Conservation (phyloP, 2,888 invertebrate species). For the Drosophila colorata region DNA sequence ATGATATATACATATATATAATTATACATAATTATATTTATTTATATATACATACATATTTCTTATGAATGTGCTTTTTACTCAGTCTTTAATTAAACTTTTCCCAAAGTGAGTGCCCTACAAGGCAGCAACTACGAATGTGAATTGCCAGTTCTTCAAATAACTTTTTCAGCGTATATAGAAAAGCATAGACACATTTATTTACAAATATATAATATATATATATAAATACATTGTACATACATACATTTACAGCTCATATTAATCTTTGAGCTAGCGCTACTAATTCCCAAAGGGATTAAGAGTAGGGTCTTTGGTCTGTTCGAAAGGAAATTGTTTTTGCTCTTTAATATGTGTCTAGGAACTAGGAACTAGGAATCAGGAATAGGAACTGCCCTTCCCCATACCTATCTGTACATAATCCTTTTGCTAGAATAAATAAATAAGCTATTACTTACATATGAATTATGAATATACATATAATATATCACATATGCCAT, state of each 20-base stretch:
- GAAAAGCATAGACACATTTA: too few relatives aligned
- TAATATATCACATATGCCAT: neutral
- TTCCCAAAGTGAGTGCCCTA: too few relatives aligned
- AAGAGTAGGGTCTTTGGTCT: too few relatives aligned
- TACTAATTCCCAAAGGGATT: slow-evolving; percentile 24
- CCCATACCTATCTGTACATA: neutral
- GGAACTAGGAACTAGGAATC: too few relatives aligned
- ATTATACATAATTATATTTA: too few relatives aligned
- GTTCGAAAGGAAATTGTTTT: neutral
- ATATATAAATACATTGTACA: neutral
- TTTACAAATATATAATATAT: neutral
- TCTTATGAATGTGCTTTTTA: too few relatives aligned
- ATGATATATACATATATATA: neutral
- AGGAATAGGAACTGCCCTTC: neutral
- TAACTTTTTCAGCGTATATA: slow-evolving; percentile 14
- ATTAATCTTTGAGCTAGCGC: neutral
- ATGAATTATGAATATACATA: too few relatives aligned
- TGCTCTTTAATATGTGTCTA: neutral
- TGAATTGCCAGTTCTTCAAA: slow-evolving; percentile 34
- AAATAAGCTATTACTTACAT: too few relatives aligned
- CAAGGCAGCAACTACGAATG: slow-evolving; percentile 27
- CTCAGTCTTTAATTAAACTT: too few relatives aligned
- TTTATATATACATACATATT: too few relatives aligned
- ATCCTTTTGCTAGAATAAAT: slow-evolving; percentile 6
- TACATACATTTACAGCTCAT: neutral